These are phyloP conservation scores for Mola mola DNA, from an alignment of 2,113 vertebrate species.

Conservation along the genomic window DNA sequence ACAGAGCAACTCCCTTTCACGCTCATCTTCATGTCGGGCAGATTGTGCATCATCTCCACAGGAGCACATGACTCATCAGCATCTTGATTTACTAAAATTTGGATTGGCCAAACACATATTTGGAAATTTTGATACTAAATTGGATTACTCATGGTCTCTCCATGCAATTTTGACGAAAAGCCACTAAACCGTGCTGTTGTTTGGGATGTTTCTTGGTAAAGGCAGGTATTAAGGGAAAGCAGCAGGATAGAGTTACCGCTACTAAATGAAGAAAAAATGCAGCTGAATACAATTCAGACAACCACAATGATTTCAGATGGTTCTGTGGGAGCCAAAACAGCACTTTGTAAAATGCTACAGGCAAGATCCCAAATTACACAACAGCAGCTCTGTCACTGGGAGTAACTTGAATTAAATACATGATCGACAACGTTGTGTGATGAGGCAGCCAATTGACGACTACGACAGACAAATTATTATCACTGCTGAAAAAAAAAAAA, in stretches of 20 bases:
- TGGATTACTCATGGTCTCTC: slow-evolving; percentile 35
- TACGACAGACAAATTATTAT: no score
- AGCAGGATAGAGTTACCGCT: neutral
- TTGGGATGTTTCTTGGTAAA: slow-evolving; percentile 16
- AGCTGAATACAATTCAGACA: slow-evolving; percentile 11
- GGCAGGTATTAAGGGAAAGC: slow-evolving; percentile 1
- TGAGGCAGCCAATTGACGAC: no score
- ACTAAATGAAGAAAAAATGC: neutral
- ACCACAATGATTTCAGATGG: slow-evolving; percentile 6
- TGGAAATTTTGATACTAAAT: slow-evolving; percentile 43
- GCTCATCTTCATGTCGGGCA: slow-evolving; percentile 11
- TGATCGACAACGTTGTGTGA: neutral
- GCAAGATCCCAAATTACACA: slow-evolving; percentile 28
- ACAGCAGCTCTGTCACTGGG: neutral
- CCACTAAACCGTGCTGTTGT: neutral
- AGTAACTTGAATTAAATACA: neutral
- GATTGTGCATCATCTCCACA: slow-evolving; percentile 16
- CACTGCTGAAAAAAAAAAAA: neutral
- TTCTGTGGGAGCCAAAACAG: slow-evolving; percentile 40
- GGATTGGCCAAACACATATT: slow-evolving; percentile 1
- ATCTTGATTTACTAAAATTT: neutral
- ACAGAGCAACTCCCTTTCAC: slow-evolving; percentile 19
- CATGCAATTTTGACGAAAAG: neutral
- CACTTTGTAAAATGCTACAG: slow-evolving; percentile 50
- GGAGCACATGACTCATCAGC: slow-evolving; percentile 17